Evolutionary conservation across 2,888 invertebrate genomes (phyloP).

Genomic region (Harmothoe impar): DNA sequence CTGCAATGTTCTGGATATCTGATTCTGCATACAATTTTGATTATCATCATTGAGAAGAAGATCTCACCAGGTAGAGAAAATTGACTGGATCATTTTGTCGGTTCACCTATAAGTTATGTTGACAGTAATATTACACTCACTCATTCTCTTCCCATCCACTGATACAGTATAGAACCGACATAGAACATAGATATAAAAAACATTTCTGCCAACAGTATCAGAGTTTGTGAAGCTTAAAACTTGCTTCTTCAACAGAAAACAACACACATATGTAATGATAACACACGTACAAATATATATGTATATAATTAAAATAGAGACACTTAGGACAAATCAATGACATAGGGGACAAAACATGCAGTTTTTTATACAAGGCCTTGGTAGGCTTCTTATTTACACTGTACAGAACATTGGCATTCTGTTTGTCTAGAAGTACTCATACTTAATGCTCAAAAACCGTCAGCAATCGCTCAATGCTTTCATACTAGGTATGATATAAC

Average conservation of each 20-base stretch:
- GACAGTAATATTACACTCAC: not conserved
- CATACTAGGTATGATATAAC: not conserved
- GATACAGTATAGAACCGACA: not conserved
- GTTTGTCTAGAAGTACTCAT: not conserved
- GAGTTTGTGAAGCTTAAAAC: not conserved
- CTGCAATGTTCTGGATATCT: not conserved
- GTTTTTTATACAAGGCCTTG: not conserved
- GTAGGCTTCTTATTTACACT: slow-evolving; percentile 20
- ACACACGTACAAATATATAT: slow-evolving; percentile 34
- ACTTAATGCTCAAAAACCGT: not conserved
- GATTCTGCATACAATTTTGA: not conserved
- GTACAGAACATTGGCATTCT: slow-evolving; percentile 3
- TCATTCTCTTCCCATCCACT: not conserved
- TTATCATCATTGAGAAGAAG: slow-evolving; percentile 12
- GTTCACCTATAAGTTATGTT: not conserved
- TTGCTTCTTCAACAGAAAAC: slow-evolving; percentile 34
- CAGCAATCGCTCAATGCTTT: not conserved
- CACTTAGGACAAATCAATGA: slow-evolving; percentile 9
- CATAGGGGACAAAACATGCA: not conserved
- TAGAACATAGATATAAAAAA: slow-evolving; percentile 2
- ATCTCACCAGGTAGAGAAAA: not conserved
- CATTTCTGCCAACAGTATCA: not conserved
- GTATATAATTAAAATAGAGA: slow-evolving; percentile 24
- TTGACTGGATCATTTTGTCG: not conserved
- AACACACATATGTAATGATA: slow-evolving; percentile 4